phyloP scores from a whole-genome alignment of 2,113 vertebrate genomes.

The Todiramphus chloris region DNA sequence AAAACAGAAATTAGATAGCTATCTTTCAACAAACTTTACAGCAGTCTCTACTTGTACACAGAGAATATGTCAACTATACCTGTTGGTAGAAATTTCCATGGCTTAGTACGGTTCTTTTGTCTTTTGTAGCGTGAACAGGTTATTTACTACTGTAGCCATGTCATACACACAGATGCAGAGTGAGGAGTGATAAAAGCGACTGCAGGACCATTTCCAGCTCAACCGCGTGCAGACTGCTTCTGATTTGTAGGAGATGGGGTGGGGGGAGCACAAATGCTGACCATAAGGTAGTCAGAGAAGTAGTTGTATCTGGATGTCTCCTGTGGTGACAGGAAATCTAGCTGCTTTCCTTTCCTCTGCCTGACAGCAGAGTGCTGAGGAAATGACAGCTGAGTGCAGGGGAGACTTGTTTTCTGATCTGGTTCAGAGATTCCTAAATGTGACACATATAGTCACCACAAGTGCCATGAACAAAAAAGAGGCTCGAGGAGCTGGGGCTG shows the following conservation, averaged over 20 bases:
- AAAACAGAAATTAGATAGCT: not conserved
- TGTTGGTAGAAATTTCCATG: not conserved
- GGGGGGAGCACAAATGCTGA: fast-evolving
- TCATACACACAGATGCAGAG: fast-evolving
- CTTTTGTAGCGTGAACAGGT: not conserved
- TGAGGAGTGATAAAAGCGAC: not conserved
- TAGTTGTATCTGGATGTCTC: not conserved
- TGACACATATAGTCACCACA: not conserved
- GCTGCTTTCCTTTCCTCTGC: not conserved
- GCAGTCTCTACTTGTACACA: not conserved
- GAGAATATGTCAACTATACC: not conserved
- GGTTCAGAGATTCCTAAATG: not conserved
- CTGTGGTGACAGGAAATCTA: not conserved
- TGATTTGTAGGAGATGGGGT: not conserved
- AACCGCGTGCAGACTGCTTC: not conserved
- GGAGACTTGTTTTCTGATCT: not conserved
- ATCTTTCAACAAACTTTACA: not conserved
- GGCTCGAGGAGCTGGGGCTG: fast-evolving
- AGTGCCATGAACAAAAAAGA: fast-evolving
- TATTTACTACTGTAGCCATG: not conserved
- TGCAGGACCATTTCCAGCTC: fast-evolving
- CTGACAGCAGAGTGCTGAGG: not conserved
- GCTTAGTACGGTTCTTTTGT: not conserved
- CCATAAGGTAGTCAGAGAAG: not conserved
- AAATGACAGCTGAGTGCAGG: not conserved